These are phyloP conservation scores for Leucozona laternaria DNA, from an alignment of 2,888 invertebrate species.

Conservation along the genomic window DNA sequence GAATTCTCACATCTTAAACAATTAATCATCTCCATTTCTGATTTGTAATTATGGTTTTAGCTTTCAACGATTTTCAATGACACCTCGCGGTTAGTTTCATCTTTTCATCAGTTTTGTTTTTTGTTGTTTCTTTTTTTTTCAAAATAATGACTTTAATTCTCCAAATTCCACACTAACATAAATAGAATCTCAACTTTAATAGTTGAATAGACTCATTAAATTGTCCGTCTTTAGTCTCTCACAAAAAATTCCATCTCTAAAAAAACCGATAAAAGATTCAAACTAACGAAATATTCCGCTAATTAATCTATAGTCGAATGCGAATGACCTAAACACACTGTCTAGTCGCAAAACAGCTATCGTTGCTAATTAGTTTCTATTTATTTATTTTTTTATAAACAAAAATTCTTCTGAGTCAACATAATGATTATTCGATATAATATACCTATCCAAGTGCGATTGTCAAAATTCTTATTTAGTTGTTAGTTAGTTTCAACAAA, in stretches of 20 bases:
- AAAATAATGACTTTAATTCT: slow-evolving; percentile 7
- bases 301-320: slow-evolving; percentile 46
- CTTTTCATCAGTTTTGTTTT: background rate
- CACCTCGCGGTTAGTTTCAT: slow-evolving; percentile 8
- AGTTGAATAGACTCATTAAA: slow-evolving; percentile 67
- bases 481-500: slow-evolving; percentile 49
- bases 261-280: background rate
- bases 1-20: background rate
- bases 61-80: slow-evolving; percentile 6
- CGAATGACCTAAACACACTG: slow-evolving; percentile 11
- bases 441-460: background rate
- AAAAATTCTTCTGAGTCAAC: slow-evolving; percentile 12
- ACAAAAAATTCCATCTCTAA: slow-evolving; percentile 12
- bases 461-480: slow-evolving; percentile 62
- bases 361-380: slow-evolving; percentile 49
- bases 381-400: background rate
- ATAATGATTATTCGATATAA: slow-evolving; percentile 19
- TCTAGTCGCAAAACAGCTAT: slow-evolving; percentile 31
- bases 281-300: slow-evolving; percentile 23
- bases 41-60: background rate
- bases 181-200: slow-evolving; percentile 1
- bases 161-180: slow-evolving; percentile 15
- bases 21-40: slow-evolving; percentile 27
- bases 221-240: slow-evolving; percentile 25
- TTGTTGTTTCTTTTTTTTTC: background rate